phyloP scores from a whole-genome alignment of 2,888 invertebrate species.

The Danaus chrysippus region DNA sequence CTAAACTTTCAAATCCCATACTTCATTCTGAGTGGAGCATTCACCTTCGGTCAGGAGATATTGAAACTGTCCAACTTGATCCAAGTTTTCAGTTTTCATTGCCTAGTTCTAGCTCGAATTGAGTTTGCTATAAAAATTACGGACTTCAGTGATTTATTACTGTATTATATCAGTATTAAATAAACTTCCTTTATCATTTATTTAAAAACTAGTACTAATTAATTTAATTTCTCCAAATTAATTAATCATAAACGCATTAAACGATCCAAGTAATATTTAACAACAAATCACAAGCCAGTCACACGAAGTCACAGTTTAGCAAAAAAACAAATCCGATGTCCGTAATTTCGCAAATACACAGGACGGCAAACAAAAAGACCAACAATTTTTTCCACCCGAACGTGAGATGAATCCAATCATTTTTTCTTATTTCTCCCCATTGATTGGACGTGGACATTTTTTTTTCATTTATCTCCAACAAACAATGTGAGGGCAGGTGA shows the following conservation, averaged over 20 bases:
- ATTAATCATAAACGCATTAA: not conserved
- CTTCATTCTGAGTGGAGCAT: conserved; percentile 17
- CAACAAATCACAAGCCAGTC: not conserved
- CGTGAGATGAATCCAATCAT: conserved; percentile 72
- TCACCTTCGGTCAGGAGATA: conserved; percentile 31
- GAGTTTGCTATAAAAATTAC: not conserved
- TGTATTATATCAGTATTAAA: too few relatives aligned
- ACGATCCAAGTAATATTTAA: not conserved
- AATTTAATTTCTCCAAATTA: not conserved
- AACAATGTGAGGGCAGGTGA: conserved; percentile 60
- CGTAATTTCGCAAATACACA: conserved; percentile 42
- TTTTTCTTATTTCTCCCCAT: conserved; percentile 67
- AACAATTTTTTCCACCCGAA: conserved; percentile 53
- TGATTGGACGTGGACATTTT: conserved; percentile 64
- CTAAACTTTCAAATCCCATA: conserved; percentile 19
- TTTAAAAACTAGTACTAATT: too few relatives aligned
- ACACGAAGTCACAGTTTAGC: conserved; percentile 13
- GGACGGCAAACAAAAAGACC: conserved; percentile 49
- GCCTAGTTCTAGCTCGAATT: conserved; percentile 23
- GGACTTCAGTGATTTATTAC: too few relatives aligned
- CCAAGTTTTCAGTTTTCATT: conserved; percentile 39
- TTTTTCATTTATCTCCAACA: conserved; percentile 45
- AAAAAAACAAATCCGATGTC: conserved; percentile 32
- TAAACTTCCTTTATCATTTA: too few relatives aligned
- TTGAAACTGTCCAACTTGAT: conserved; percentile 33